Evolutionary conservation across 2,888 invertebrate species (phyloP).

Genomic region (Diloba caeruleocephala): DNA sequence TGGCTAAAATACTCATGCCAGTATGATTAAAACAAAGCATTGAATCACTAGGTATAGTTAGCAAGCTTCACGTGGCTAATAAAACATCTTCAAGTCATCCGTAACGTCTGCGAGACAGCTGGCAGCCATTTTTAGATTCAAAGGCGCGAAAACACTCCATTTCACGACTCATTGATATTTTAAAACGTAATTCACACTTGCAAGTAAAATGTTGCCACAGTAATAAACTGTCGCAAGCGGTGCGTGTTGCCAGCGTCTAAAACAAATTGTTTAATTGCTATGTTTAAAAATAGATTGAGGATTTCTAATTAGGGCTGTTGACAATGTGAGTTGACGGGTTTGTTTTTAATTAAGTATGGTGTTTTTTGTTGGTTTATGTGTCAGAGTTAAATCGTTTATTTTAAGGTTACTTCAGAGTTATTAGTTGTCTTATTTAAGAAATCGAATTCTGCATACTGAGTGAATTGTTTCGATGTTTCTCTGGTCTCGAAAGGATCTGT

Average conservation of each 20-base stretch:
- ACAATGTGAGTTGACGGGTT: conserved; percentile 29
- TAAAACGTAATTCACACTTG: conserved; percentile 81
- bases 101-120: conserved; percentile 30
- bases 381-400: not conserved
- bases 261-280: conserved; percentile 87
- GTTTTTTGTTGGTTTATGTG: conserved; percentile 1
- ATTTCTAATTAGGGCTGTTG: conserved; percentile 51
- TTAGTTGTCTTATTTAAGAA: too few relatives aligned
- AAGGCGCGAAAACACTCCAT: conserved; percentile 73
- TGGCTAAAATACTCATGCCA: not conserved
- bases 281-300: conserved; percentile 43
- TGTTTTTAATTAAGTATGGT: conserved; percentile 26
- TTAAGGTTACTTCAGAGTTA: not conserved
- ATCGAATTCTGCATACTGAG: too few relatives aligned
- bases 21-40: conserved; percentile 9
- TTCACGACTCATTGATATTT: conserved; percentile 81
- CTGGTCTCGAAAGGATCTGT: too few relatives aligned
- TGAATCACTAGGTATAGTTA: conserved; percentile 31
- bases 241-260: conserved; percentile 76
- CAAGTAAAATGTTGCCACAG: conserved; percentile 84
- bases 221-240: conserved; percentile 77
- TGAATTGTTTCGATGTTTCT: too few relatives aligned
- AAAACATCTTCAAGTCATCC: conserved; percentile 24
- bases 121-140: conserved; percentile 73
- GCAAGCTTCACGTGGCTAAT: conserved; percentile 19